phyloP scores from a whole-genome alignment of 1,140 invertebrate genomes.

The Sycobia sp. region DNA sequence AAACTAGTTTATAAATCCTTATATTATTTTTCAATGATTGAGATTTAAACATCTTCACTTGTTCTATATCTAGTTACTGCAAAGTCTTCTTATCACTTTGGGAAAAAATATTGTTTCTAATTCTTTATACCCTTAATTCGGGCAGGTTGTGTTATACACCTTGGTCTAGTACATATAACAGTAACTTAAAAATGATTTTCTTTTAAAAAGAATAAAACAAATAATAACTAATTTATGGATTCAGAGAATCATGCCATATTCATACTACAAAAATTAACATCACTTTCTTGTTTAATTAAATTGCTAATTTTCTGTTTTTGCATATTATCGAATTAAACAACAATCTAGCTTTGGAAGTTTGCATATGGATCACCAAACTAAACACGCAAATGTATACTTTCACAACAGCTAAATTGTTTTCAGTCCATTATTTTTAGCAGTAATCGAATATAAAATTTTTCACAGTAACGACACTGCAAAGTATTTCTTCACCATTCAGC shows the following conservation, averaged over 20 bases:
- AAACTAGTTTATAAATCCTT: slow-evolving; percentile 21
- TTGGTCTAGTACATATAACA: background rate
- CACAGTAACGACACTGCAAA: slow-evolving; percentile 9
- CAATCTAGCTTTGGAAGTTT: slow-evolving; percentile 2
- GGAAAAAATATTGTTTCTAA: slow-evolving; percentile 19
- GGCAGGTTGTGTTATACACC: background rate
- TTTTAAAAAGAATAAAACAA: slow-evolving; percentile 13
- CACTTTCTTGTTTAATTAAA: slow-evolving; percentile 6
- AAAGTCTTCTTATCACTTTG: slow-evolving; percentile 23
- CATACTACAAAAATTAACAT: slow-evolving; percentile 11
- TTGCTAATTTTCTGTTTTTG: slow-evolving; percentile 16
- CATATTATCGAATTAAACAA: slow-evolving; percentile 12
- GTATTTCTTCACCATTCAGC: slow-evolving; percentile 86
- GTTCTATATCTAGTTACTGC: slow-evolving; percentile 4
- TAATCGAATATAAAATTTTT: slow-evolving; percentile 22
- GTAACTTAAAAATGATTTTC: slow-evolving; percentile 15
- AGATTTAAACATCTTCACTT: slow-evolving; percentile 8
- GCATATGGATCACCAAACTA: slow-evolving; percentile 15
- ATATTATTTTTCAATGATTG: slow-evolving; percentile 25
- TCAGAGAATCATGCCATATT: slow-evolving; percentile 9
- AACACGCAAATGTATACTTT: slow-evolving; percentile 18
- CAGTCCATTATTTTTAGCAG: slow-evolving; percentile 25
- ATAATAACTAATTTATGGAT: slow-evolving; percentile 6
- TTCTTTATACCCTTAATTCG: slow-evolving; percentile 4
- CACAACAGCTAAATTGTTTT: slow-evolving; percentile 14